Base-by-base conservation (phyloP, 2,888 invertebrate genomes). In the Eremobia ochroleuca region DNA sequence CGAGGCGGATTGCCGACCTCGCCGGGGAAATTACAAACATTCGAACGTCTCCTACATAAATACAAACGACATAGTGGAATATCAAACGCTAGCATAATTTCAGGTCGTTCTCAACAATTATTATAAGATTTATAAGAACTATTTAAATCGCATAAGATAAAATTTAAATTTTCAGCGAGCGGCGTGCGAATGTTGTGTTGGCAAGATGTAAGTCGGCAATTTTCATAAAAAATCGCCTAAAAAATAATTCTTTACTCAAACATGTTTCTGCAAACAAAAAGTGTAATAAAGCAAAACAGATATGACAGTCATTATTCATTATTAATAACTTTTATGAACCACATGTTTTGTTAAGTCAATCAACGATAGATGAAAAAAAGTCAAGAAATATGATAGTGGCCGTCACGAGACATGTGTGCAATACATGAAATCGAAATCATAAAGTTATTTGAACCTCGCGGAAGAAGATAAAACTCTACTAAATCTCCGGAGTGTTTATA, bases 11-110 rank as follows among this genome's bases (percentile, higher is more conserved):
- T 87, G 83, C 83, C 77, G 77, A 87, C 83, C 83, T 90, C 84
- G 81, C 81, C 83, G 82, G 76, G 82, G 73, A 89, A 89, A 91
- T 89, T 89, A 90, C 86, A 91, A 88, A 89, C 76, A 87, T 86
- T 87, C 79, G 85, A 88, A 89, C 86, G 79, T 85, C 83, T 76
- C 81, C 85, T 75, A 81, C 81, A 76, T 79, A 71, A 75, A 85
- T 79, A 79, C 74, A 76, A 81, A 81, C 52, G 40, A 77, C 66
- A 78, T 66, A 40, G 61, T 66, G 28, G 34, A 81, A 79, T 77
- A 83, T 79, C 77, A 85, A 83, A 85, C 74, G 66, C 59, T 70
- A 68, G 37, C 58, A 77, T 74, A 73, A 79, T 84, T 77, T 58
- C 59, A 73, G 66, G 52, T 75, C 64, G 68, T 73, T 77, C 69